Base-by-base conservation (phyloP, 2,888 invertebrate genomes). In the Caenorhabditis sp. region DNA sequence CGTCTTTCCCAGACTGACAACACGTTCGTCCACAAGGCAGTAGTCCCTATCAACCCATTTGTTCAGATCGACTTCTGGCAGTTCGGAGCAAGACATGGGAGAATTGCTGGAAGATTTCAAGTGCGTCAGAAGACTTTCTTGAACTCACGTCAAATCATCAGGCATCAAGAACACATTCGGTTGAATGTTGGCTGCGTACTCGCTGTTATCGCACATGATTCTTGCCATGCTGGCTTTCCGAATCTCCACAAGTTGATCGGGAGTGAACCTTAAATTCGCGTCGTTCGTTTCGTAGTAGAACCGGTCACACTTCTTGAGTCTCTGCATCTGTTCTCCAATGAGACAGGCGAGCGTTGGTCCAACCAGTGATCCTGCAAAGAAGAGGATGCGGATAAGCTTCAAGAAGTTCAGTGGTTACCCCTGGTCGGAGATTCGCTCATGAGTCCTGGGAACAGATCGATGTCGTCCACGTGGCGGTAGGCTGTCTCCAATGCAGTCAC, bases 321-420 rank as follows among this genome's bases (percentile, higher is more conserved):
- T 71, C 55, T 85, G 84, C 80, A 89, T 88, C 91, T 97, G 97
- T 58, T 94, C 94, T 61, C 95, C 96, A 84, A 98, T 95, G 86
- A 98, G 94, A 94, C 92, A 92, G 13, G 95, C 95, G 88, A 97
- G 94, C 0, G 96, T 96, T 0, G 96, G 96, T 3, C 97, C 97
- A 0, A 97, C 94, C 0, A 89, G 76, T 2, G 88, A 96, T 6
- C 96, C 96, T 87, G 94, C 3, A 56, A 9, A 43, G 6, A 24
- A 2, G 4, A 22, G n/a, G n/a, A n/a, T n/a, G n/a, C n/a, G n/a
- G n/a, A n/a, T n/a, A n/a, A n/a, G n/a, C n/a, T n/a, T n/a, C n/a
- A 35, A 26, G 1, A 27, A 30, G 15, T 13, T 37, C 11, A 22
- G 4, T 30, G 41, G 8, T 9, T 11, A 83, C 85, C 88, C 75